These are phyloP conservation scores for Chiropotes sagulatus DNA, from an alignment of 2,797 vertebrate genomes.

Conservation along the genomic window DNA sequence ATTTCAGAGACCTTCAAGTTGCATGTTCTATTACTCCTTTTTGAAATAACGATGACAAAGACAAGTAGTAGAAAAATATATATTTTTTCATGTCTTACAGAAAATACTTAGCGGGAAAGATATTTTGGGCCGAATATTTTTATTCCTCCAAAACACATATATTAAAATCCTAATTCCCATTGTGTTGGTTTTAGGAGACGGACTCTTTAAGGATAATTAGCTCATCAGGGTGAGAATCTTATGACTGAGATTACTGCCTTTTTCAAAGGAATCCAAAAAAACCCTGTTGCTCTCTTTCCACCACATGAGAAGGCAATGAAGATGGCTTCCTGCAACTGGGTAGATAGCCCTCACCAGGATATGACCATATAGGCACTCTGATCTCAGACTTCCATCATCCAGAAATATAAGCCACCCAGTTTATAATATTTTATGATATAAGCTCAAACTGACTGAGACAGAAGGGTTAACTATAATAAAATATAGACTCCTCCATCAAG, in stretches of 20 bases:
- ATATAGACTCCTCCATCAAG: neutral
- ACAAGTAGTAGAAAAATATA: neutral
- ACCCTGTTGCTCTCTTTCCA: neutral
- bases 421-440: neutral
- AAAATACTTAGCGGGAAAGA: neutral
- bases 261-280: accelerated
- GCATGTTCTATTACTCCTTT: neutral
- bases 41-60: neutral
- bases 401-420: neutral
- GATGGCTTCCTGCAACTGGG: neutral
- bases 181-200: neutral
- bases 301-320: neutral
- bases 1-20: neutral
- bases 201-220: neutral
- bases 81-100: neutral
- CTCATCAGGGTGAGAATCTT: neutral
- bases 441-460: neutral
- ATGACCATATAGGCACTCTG: too few species aligned
- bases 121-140: neutral
- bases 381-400: neutral
- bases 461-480: neutral
- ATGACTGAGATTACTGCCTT: neutral
- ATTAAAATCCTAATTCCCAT: neutral
- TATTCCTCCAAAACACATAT: too few species aligned
- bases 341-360: neutral